phyloP scores from a whole-genome alignment of 2,113 vertebrate species.

The Boulengeromyrus knoepffleri region DNA sequence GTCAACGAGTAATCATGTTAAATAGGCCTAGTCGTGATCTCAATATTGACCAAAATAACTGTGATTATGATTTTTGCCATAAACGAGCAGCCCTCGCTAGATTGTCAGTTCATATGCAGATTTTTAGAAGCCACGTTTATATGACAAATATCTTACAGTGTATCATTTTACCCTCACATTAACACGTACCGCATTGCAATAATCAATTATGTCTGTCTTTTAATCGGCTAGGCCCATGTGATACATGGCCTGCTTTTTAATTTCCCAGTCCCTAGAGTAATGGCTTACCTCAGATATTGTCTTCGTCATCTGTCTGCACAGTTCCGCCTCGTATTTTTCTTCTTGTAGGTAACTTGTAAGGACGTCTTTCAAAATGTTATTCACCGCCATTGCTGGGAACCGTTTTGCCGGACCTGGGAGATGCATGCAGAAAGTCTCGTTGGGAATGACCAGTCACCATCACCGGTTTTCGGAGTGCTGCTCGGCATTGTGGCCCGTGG shows the following conservation, averaged over 20 bases:
- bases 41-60: background rate
- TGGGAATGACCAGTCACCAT: background rate
- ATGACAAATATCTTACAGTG: background rate
- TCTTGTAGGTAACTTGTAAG: constrained; percentile 67
- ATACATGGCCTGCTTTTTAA: background rate
- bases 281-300: constrained; percentile 73
- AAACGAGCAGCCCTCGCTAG: background rate
- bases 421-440: background rate
- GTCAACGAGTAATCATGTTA: background rate
- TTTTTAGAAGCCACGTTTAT: background rate
- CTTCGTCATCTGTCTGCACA: constrained; percentile 72
- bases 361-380: constrained; percentile 74
- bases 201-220: background rate
- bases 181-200: background rate
- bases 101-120: background rate
- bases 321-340: constrained; percentile 69
- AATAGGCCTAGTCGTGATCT: background rate
- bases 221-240: background rate
- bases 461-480: background rate
- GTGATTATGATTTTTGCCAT: background rate
- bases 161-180: background rate
- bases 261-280: background rate
- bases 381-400: constrained; percentile 64
- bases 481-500: background rate
- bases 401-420: constrained; percentile 57